Percentiles rank a stretch among this genome's conserved stretches.
Evolutionary conservation across 2,888 invertebrate genomes (phyloP).

Genomic region (Harpalus rubripes): DNA sequence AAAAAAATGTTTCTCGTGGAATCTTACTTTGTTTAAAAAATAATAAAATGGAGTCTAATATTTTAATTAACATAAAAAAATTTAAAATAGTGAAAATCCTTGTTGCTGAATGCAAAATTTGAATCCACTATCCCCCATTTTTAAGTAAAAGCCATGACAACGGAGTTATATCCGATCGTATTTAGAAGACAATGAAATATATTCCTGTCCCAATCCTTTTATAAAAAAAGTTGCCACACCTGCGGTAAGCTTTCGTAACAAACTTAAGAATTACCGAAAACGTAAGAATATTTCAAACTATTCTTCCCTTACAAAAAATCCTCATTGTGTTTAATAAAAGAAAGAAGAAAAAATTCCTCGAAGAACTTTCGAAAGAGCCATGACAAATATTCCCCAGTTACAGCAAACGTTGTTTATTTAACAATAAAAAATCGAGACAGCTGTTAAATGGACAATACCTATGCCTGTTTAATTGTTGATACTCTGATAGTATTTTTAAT

Average conservation of each 20-base stretch:
- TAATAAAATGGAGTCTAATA: too few species aligned
- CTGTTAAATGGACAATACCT: conserved; percentile 69
- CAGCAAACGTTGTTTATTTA: conserved; percentile 57
- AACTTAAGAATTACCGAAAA: conserved; percentile 25
- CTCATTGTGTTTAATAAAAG: conserved; percentile 41
- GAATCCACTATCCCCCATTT: too few species aligned
- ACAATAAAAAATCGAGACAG: conserved; percentile 68
- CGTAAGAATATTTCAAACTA: conserved; percentile 31
- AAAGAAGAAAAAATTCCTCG: conserved; percentile 26
- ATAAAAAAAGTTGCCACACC: not conserved
- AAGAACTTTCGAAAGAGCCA: conserved; percentile 39
- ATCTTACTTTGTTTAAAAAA: too few species aligned
- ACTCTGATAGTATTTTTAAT: conserved; percentile 70
- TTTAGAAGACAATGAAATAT: not conserved
- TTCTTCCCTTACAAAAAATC: conserved; percentile 25
- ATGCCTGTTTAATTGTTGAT: conserved; percentile 71
- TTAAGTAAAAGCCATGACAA: too few species aligned
- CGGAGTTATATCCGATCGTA: too few species aligned
- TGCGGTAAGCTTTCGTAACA: conserved; percentile 9
- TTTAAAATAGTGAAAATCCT: too few species aligned
- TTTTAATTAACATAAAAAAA: too few species aligned
- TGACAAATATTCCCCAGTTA: conserved; percentile 38
- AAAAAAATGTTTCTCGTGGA: too few species aligned
- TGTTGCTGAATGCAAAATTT: too few species aligned
- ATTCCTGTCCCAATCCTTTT: not conserved